Evolutionary conservation across 2,888 invertebrate genomes (phyloP).

Genomic region (Loripinus fragilis): DNA sequence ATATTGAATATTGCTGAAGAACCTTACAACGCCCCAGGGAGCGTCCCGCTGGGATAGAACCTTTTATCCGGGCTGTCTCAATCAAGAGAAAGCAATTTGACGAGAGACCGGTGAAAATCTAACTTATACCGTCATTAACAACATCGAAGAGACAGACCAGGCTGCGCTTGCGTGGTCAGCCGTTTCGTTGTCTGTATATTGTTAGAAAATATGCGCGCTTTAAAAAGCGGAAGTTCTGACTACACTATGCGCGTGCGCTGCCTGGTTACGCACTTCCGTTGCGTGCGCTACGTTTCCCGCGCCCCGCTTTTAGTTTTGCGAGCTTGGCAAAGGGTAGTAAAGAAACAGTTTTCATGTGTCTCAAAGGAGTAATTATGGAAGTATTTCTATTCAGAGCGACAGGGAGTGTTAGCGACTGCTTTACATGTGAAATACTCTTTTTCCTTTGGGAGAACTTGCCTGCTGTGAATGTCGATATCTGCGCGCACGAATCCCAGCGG

Average conservation of each 20-base stretch:
- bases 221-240: neutral
- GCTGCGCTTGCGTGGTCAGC: neutral
- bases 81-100: constrained; percentile 60
- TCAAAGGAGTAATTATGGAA: constrained; percentile 66
- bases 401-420: constrained; percentile 14
- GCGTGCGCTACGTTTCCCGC: neutral
- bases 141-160: neutral
- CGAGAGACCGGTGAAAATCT: neutral
- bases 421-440: constrained; percentile 33
- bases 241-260: neutral
- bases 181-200: too few relatives aligned
- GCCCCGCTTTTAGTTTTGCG: constrained; percentile 32
- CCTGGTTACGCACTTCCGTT: neutral
- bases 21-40: constrained; percentile 72
- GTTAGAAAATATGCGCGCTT: too few relatives aligned
- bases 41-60: constrained; percentile 62
- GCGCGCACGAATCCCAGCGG: constrained; percentile 70
- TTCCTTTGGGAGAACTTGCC: constrained; percentile 63
- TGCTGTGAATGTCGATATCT: constrained; percentile 61
- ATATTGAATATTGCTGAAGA: constrained; percentile 77
- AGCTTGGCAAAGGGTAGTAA: constrained; percentile 44
- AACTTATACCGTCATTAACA: too few relatives aligned
- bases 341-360: constrained; percentile 59
- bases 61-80: constrained; percentile 63
- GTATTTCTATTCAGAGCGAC: constrained; percentile 47